Evolutionary conservation across 2,888 invertebrate species (phyloP), one percentile per base, ranked within the genome.

Genomic region (Chloromyia formosa): DNA sequence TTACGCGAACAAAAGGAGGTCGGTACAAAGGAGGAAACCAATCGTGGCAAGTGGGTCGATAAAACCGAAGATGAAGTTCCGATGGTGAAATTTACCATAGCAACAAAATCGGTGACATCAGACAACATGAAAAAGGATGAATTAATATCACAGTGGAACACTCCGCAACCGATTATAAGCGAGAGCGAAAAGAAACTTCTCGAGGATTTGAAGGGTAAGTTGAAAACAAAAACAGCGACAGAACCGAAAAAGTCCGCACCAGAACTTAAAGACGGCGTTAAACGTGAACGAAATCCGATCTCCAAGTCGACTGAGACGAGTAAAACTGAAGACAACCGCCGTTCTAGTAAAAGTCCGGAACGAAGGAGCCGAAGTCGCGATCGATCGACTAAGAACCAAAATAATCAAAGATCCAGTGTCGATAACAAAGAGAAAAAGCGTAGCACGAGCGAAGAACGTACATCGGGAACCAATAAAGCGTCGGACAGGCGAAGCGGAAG

Each of bases 141-240:
- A 81, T 82, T 87, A 80, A 79, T 88, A 20, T 85, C 87, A 0
- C 87, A 88, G 75, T 89, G 89, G 89, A 88, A 88, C 83, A 86
- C 88, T 3, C 87, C 88, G 49, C 84, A 87, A 78, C 88, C 89
- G 49, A 84, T 88, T 1, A 87, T 89, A 54, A 87, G 87, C 74
- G 88, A 88, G 2, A 87, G 85, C 66, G 90, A 90, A 78, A 86
- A 88, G 77, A 88, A 88, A 78, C 82, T 90, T 9, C 80, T 90
- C 5, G 89, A 90, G 77, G 87, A 86, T 66, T 79, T 86, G 1
- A 83, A 84, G 79, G 83, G 83, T 22, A 83, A 82, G 79, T 80
- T 83, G 27, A 84, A 83, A 80, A 83, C 81, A 78, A 85, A 83
- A 78, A 74, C 78, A 74, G 76, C 76, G 76, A 77, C 77, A 77